Conservation (phyloP, 2,888 invertebrate genomes). For the Drosophila prolongata region DNA sequence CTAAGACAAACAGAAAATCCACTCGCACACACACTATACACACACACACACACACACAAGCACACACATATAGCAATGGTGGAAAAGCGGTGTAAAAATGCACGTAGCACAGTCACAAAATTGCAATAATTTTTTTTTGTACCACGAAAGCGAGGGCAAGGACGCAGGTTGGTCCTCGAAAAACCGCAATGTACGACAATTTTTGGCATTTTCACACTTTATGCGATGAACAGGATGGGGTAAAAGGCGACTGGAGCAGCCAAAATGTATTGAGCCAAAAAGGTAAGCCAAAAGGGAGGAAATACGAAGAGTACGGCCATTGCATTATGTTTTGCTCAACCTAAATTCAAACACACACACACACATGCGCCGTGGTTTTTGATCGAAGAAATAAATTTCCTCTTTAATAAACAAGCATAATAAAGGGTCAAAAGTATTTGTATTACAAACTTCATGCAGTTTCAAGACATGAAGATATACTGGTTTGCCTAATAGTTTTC, state of each 20-base stretch:
- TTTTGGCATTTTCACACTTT: slow-evolving; percentile 73
- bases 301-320: background rate
- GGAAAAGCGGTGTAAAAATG: slow-evolving; percentile 43
- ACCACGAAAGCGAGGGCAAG: slow-evolving; percentile 33
- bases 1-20: slow-evolving; percentile 59
- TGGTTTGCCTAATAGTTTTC: no score
- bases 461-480: no score
- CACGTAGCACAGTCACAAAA: slow-evolving; percentile 71
- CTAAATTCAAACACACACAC: background rate
- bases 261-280: slow-evolving; percentile 37
- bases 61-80: slow-evolving; percentile 1
- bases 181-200: slow-evolving; percentile 72
- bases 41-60: slow-evolving; percentile 3
- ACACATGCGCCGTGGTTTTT: background rate
- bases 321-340: slow-evolving; percentile 5
- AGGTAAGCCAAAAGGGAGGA: slow-evolving; percentile 14
- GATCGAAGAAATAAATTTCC: slow-evolving; percentile 3
- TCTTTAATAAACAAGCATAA: background rate
- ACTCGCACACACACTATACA: slow-evolving; percentile 20
- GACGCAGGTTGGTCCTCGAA: slow-evolving; percentile 44
- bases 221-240: slow-evolving; percentile 43
- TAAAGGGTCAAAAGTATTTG: background rate
- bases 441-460: no score
- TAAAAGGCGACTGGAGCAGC: slow-evolving; percentile 7
- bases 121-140: slow-evolving; percentile 66